Percentiles rank a stretch among this genome's conserved stretches.
These are phyloP conservation scores for Sclerurus mexicanus DNA, from an alignment of 2,113 vertebrate genomes.

Conservation along the genomic window DNA sequence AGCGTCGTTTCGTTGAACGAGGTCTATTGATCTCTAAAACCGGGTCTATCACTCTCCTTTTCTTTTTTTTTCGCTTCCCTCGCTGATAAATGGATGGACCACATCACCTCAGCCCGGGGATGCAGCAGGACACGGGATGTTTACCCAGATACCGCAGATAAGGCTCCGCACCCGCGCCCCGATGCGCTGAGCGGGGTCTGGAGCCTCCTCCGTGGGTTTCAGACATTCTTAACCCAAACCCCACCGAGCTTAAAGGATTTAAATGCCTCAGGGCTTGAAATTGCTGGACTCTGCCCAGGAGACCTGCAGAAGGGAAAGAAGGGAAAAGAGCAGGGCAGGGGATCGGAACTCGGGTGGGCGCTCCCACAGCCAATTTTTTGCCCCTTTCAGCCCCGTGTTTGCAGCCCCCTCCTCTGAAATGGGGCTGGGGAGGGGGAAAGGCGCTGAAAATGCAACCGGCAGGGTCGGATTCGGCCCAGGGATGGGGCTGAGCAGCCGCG, in stretches of 20 bases:
- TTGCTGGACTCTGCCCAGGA: not conserved
- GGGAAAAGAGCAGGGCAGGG: not conserved
- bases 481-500: not conserved
- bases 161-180: not conserved
- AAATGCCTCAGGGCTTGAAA: not conserved
- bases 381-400: accelerated
- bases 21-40: not conserved
- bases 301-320: not conserved
- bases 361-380: not conserved
- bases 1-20: not conserved
- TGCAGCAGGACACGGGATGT: conserved; percentile 18
- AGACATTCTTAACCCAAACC: not conserved
- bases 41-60: not conserved
- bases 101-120: not conserved
- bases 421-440: no score
- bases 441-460: not conserved
- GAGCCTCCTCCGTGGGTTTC: not conserved
- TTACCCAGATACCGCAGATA: conserved; percentile 20
- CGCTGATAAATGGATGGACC: not conserved
- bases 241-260: not conserved
- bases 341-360: not conserved
- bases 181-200: not conserved
- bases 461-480: not conserved
- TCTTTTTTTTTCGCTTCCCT: not conserved
- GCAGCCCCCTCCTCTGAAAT: not conserved